phyloP scores from a whole-genome alignment of 1,140 invertebrate species.

The Chrysoperla carnea region DNA sequence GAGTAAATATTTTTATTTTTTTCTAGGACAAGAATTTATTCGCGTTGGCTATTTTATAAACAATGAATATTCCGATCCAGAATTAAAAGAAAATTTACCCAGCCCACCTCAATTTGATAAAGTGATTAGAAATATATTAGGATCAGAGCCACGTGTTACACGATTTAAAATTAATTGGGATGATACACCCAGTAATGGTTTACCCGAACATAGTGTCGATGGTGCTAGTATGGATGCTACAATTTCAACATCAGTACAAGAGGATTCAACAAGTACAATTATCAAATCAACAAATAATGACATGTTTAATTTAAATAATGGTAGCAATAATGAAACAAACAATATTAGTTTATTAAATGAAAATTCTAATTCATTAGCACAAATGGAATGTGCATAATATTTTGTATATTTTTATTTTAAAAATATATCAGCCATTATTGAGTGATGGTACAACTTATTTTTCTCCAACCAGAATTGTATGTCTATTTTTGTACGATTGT shows the following conservation, averaged over 20 bases:
- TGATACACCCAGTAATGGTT: conserved; percentile 34
- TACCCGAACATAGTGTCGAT: conserved; percentile 8
- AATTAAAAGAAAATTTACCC: conserved; percentile 90
- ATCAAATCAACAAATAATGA: conserved; percentile 3
- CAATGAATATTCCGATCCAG: conserved; percentile 89
- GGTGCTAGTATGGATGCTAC: conserved; percentile 1
- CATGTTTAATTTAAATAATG: not conserved
- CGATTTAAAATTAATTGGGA: conserved; percentile 98
- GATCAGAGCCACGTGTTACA: conserved; percentile 86
- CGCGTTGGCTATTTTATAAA: conserved; percentile 98
- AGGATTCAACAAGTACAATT: not conserved
- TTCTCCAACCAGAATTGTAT: conserved; percentile 3
- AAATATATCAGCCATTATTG: conserved; percentile 2
- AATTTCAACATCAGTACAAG: not conserved
- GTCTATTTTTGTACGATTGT: conserved; percentile 12
- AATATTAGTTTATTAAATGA: conserved; percentile 16
- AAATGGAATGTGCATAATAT: conserved; percentile 19
- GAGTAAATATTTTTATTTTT: too few relatives aligned
- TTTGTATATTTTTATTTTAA: too few relatives aligned
- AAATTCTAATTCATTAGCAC: conserved; percentile 22
- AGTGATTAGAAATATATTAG: conserved; percentile 82
- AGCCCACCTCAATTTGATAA: conserved; percentile 84
- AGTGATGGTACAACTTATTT: too few relatives aligned
- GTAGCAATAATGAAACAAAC: too few relatives aligned
- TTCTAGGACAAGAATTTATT: conserved; percentile 74